phyloP scores from a whole-genome alignment of 2,113 vertebrate genomes.

The Nannobrachium achirus region DNA sequence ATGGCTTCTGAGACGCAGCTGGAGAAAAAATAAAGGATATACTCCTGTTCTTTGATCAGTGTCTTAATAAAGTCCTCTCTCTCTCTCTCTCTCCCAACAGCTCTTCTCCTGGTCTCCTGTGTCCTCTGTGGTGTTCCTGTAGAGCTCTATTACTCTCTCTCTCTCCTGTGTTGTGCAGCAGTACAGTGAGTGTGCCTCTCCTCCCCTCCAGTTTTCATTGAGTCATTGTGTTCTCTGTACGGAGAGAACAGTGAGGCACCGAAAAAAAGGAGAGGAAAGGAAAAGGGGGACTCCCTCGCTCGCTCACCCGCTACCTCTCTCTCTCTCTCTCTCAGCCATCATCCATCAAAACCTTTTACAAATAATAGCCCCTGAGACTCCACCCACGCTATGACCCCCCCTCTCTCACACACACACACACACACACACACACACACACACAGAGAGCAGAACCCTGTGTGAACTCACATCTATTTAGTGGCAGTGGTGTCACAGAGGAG shows the following conservation, averaged over 20 bases:
- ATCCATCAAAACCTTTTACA: slow-evolving; percentile 86
- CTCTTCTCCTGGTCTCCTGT: slow-evolving; percentile 45
- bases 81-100: slow-evolving; percentile 21
- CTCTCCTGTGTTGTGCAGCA: slow-evolving; percentile 35
- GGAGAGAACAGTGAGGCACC: slow-evolving; percentile 63
- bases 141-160: slow-evolving; percentile 31
- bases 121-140: slow-evolving; percentile 32
- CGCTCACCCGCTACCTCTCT: slow-evolving; percentile 20
- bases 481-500: slow-evolving; percentile 48
- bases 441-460: slow-evolving; percentile 57
- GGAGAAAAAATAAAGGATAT: slow-evolving; percentile 33
- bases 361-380: slow-evolving; percentile 79
- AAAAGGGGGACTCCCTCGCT: neutral
- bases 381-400: slow-evolving; percentile 52
- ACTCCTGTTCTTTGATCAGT: slow-evolving; percentile 19
- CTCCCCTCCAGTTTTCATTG: slow-evolving; percentile 76
- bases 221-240: slow-evolving; percentile 70
- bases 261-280: slow-evolving; percentile 4
- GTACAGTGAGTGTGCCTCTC: slow-evolving; percentile 68
- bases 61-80: slow-evolving; percentile 12
- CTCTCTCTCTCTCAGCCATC: slow-evolving; percentile 73
- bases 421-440: slow-evolving; percentile 43
- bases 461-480: slow-evolving; percentile 71
- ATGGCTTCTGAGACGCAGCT: slow-evolving; percentile 31
- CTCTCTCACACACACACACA: slow-evolving; percentile 11